Evolutionary conservation across 1,140 invertebrate genomes (phyloP), one percentile per base, ranked within the genome.

Genomic region (Maniola jurtina): DNA sequence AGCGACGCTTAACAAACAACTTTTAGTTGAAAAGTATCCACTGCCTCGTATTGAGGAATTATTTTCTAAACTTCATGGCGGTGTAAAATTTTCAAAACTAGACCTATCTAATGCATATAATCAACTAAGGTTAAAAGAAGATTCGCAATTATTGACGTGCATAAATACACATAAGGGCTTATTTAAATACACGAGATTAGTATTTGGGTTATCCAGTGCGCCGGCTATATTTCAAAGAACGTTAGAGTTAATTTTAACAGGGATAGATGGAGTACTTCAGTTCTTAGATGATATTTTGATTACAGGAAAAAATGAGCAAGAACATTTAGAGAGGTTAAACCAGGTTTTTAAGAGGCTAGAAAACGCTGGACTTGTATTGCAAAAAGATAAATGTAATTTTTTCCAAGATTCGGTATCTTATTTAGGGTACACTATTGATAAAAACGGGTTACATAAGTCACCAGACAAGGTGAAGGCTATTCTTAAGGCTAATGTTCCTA

Each of bases 151-250:
- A n/a, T 62, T 71, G 8, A 70, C 75, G 11, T 75, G 70, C 25
- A 79, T 85, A 6, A 75, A 76, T 61, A 83, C 81, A 36, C 72
- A 74, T 64, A 61, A 60, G 33, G 80, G 78, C 0, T 64, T 85
- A n/a, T 83, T 71, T 73, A 52, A 60, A 52, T 82, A 70, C 33
- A 80, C 70, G n/a, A n/a, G n/a, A n/a, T n/a, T n/a, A n/a, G n/a
- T n/a, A n/a, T n/a, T n/a, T n/a, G n/a, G n/a, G n/a, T 55, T 80
- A n/a, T 33, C 78, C 1, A 73, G 64, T 25, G 77, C 76, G 5
- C 81, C 78, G 1, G 75, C 66, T 13, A 75, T 79, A 33, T 84
- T 84, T 68, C 75, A 80, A 56, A 54, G 68, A 64, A 76, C 73
- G 5, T 64, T 84, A 13, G 80, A 83, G 64, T 75, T 68, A 55